These are phyloP conservation scores for Oophaga pumilio DNA, from an alignment of 2,113 vertebrate genomes.

Conservation along the genomic window DNA sequence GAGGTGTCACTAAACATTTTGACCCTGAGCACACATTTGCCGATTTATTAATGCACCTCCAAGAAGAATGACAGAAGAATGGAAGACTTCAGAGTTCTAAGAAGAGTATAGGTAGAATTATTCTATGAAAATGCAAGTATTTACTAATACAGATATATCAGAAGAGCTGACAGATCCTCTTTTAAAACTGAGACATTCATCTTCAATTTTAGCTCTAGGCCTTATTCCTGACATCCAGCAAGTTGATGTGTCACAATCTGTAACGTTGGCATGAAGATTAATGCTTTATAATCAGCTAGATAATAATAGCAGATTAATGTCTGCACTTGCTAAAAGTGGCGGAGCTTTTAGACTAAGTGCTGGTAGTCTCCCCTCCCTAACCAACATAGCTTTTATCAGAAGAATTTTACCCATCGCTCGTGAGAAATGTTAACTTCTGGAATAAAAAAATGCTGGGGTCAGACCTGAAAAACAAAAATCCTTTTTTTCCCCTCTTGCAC, in stretches of 20 bases:
- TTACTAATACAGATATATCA: neutral
- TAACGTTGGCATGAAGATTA: conserved; percentile 21
- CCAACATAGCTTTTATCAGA: conserved; percentile 62
- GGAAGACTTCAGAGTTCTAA: neutral
- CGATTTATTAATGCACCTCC: neutral
- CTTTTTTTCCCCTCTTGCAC: conserved; percentile 55
- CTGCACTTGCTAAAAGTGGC: conserved; percentile 56
- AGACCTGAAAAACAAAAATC: conserved; percentile 75
- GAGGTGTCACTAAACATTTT: too few relatives aligned
- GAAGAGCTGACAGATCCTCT: neutral
- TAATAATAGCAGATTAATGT: conserved; percentile 25
- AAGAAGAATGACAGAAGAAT: neutral
- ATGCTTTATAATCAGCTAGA: conserved; percentile 18
- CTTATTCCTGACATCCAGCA: neutral
- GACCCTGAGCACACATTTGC: neutral
- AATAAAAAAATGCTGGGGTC: conserved; percentile 75
- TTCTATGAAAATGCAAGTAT: neutral
- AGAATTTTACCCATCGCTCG: conserved; percentile 70
- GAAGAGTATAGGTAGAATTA: neutral
- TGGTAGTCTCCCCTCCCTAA: conserved; percentile 42
- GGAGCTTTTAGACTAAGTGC: conserved; percentile 59
- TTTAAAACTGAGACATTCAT: neutral
- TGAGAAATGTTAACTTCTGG: conserved; percentile 76
- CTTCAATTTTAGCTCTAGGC: neutral
- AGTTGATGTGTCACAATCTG: neutral